Evolutionary conservation across 35 echinoderm and acorn worm species (phyloP), one percentile per base, ranked within the genome.

Genomic region (Stichopus chloronotus): DNA sequence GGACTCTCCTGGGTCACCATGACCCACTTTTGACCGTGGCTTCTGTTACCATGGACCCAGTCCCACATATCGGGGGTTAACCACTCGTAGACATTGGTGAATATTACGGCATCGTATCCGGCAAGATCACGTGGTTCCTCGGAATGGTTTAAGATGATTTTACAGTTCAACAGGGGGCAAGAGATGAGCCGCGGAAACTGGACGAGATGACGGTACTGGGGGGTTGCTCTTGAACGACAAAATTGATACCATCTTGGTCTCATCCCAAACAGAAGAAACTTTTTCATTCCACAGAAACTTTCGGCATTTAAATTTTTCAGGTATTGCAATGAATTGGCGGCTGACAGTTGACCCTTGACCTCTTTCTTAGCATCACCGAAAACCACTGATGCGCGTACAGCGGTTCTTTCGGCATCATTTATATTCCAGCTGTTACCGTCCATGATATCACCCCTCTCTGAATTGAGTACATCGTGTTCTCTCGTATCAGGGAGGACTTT

Each of bases 1-100:
- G 90, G 90, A 55, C 90, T 91, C 90, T 91, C 90, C 58, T 91
- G 90, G 20, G 90, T 91, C 1, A 91, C 90, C 90, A 91, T 91
- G 12, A 91, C 76, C 90, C 90, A 91, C 16, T 58, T 17, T 20
- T 91, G 90, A 53, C 76, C 72, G 7, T 59, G 52, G 10, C 59
- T 89, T 7, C 87, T 59, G 25, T 89, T 89, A 60, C 87, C 87
- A 13, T 89, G 87, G 12, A 25, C 87, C 87, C 87, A 89, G 52
- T 89, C 87, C 87, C 87, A 89, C 87, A 89, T 89, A 19, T 89
- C 87, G 55, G 57, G 10, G 7, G 59, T 89, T 19, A 89, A 12
- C 87, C 87, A 89, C 52, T 89, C 60, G 61, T 71, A 89, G 52
- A 89, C 87, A 72, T 89, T 89, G 7, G 87, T 89, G 14, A 89